These are phyloP conservation scores for Poecilia velifera DNA, from an alignment of 2,797 vertebrate species.

Conservation along the genomic window DNA sequence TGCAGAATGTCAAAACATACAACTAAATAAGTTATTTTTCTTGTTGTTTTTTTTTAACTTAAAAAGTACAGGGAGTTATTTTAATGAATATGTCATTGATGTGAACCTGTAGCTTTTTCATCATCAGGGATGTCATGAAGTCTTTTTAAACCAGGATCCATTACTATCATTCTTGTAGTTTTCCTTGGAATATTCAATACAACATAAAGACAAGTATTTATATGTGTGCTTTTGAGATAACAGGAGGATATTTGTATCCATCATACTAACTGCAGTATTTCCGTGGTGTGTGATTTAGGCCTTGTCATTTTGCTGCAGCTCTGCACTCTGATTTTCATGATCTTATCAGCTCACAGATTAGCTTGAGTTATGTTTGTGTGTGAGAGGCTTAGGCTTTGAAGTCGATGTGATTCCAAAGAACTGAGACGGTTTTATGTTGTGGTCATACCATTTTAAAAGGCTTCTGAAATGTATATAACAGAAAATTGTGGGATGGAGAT, in stretches of 20 bases:
- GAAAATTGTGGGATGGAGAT: no score
- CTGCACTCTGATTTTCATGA: slow-evolving; percentile 60
- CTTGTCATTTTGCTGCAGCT: slow-evolving; percentile 61
- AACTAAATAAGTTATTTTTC: not conserved
- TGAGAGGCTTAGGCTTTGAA: slow-evolving; percentile 30
- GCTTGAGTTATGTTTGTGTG: slow-evolving; percentile 46
- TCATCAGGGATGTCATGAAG: slow-evolving; percentile 2
- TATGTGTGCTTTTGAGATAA: slow-evolving; percentile 56
- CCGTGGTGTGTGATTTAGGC: slow-evolving; percentile 72
- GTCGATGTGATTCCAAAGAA: slow-evolving; percentile 36
- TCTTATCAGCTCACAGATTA: slow-evolving; percentile 71
- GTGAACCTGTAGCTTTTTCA: not conserved
- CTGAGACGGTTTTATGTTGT: slow-evolving; percentile 11
- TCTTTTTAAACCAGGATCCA: slow-evolving; percentile 25
- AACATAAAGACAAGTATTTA: slow-evolving; percentile 68
- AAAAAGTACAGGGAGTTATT: not conserved
- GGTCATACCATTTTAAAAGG: not conserved
- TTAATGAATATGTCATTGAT: not conserved
- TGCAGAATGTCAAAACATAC: not conserved
- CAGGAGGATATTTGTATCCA: slow-evolving; percentile 68
- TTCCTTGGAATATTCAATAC: slow-evolving; percentile 6
- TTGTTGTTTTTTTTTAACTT: not conserved
- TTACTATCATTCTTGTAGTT: slow-evolving; percentile 6
- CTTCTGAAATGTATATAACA: no score
- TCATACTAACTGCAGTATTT: slow-evolving; percentile 59